phyloP scores from a whole-genome alignment of 2,888 invertebrate species.

The Temnothorax ravouxi region DNA sequence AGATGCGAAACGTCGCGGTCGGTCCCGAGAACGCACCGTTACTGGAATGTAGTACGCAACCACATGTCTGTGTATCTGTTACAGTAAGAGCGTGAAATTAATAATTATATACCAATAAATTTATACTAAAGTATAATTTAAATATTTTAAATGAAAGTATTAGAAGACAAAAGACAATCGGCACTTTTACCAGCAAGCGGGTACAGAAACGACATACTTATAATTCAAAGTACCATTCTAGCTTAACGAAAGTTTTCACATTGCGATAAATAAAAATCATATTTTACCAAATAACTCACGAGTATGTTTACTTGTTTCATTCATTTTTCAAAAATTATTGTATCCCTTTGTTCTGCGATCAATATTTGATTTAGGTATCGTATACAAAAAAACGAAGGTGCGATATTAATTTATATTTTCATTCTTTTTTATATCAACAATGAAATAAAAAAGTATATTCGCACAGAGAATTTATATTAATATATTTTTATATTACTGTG shows the following conservation, averaged over 20 bases:
- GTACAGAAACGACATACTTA: too few relatives aligned
- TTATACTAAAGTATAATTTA: too few relatives aligned
- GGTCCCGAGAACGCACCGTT: constrained; percentile 16
- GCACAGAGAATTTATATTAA: too few relatives aligned
- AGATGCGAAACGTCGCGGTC: not conserved
- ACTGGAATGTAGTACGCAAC: not conserved
- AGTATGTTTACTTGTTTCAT: not conserved
- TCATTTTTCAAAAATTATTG: not conserved
- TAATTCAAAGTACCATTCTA: not conserved
- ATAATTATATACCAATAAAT: not conserved
- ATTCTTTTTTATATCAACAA: not conserved
- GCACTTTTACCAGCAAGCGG: not conserved
- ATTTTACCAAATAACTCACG: not conserved
- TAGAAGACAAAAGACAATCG: not conserved
- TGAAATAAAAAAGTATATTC: not conserved
- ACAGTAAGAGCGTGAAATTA: not conserved
- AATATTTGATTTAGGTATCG: not conserved
- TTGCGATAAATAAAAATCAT: not conserved
- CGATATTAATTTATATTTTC: too few relatives aligned
- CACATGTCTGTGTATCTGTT: not conserved
- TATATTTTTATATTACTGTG: too few relatives aligned
- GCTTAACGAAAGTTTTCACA: not conserved
- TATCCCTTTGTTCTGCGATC: not conserved
- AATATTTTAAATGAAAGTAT: not conserved
- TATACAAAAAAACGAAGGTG: not conserved